Base-by-base conservation (phyloP, 2,888 invertebrate genomes). In the Polylopha cassiicola region DNA sequence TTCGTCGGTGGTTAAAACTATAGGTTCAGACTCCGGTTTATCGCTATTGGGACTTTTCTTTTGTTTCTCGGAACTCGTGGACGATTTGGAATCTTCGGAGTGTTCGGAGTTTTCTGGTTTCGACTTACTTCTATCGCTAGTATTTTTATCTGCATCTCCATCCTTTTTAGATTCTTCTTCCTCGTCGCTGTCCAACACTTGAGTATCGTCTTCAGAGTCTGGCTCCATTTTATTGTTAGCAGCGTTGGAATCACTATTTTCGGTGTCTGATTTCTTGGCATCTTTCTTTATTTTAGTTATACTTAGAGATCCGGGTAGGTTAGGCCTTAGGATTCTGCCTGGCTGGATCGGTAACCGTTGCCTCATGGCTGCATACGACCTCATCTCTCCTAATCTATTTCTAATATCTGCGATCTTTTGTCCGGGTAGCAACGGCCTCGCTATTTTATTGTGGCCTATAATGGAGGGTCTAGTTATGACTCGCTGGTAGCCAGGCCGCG, bases 1-100 rank as follows among this genome's bases (percentile, higher is more conserved):
- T 52, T 85, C 85, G 36, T 85, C 78, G 0, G 85, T 84, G 0
- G 84, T 82, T 42, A 85, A 60, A 20, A 80, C 69, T 10, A 84
- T 50, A 2, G 75, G 67, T 43, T 62, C 56, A 0, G 45, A 21
- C 13, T 60, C 55, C 9, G 39, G 27, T 28, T 55, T 60, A 1
- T 53, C 59, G 27, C 33, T 54, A 13, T 55, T 51, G 8, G 41
- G 34, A n/a, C n/a, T 49, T 46, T 43, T 50, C 27, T 43, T 56
- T 42, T 46, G 44, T 38, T 43, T 52, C 16, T 57, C 52, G 37
- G 48, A 46, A 7, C 41, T 42, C 9, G 31, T 47, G 6, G 53
- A 49, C 24, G 51, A 50, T 31, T 47, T 51, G 1, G 53, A 43
- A 32, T 55, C 49, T 17, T 50, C 53, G 3, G 48, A 42, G 11